A percentile compares a stretch with the other conserved stretches of the same genome.
These are phyloP conservation scores for Ostrea edulis DNA, from an alignment of 1,140 invertebrate species.

Conservation along the genomic window DNA sequence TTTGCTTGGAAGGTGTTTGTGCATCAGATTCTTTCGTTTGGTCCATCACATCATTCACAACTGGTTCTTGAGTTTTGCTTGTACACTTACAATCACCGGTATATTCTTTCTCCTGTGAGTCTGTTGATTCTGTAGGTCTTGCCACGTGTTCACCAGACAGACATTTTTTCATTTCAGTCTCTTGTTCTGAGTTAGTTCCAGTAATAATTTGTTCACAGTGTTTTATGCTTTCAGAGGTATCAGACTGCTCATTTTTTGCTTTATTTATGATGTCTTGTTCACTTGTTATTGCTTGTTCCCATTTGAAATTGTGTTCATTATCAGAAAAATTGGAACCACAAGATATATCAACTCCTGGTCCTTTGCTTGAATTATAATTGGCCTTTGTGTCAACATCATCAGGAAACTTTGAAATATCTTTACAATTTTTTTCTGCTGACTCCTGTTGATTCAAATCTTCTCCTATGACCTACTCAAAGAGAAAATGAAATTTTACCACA, in stretches of 20 bases:
- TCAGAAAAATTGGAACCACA: neutral
- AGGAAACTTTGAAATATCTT: constrained; percentile 4
- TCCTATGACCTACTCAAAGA: constrained; percentile 29
- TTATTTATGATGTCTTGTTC: neutral
- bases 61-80: neutral
- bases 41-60: neutral
- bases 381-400: neutral
- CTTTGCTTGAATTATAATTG: neutral
- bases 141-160: neutral
- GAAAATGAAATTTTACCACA: constrained; percentile 40
- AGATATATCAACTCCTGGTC: neutral
- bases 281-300: neutral
- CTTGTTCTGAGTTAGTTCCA: neutral
- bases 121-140: neutral
- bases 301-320: neutral
- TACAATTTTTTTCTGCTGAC: neutral
- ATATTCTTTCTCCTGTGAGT: neutral
- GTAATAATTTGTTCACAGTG: neutral
- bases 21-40: neutral
- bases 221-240: neutral
- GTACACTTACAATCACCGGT: neutral
- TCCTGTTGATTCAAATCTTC: constrained; percentile 19
- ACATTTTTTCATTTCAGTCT: neutral
- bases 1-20: neutral
- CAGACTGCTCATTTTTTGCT: neutral